These are phyloP conservation scores for Pelodiscus sinensis DNA, from an alignment of 2,113 vertebrate genomes.

Conservation along the genomic window DNA sequence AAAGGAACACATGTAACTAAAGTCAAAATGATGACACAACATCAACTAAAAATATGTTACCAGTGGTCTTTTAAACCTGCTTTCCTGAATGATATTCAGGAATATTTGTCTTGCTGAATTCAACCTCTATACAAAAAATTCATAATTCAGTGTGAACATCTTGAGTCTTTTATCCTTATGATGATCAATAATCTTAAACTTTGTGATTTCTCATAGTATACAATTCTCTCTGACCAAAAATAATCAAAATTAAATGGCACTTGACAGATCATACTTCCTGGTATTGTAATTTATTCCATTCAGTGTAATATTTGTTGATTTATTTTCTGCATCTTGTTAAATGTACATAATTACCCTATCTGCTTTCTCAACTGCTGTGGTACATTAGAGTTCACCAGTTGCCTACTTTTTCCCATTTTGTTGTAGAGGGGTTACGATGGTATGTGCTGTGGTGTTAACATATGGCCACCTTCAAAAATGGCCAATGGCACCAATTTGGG, in stretches of 20 bases:
- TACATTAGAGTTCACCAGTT: neutral
- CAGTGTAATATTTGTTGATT: neutral
- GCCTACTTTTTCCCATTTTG: neutral
- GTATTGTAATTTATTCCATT: neutral
- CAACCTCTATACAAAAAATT: neutral
- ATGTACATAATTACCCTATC: neutral
- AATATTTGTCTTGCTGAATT: neutral
- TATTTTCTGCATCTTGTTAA: neutral
- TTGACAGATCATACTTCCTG: neutral
- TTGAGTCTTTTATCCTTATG: neutral
- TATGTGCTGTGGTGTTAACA: neutral
- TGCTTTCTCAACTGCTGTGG: neutral
- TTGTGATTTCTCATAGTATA: neutral
- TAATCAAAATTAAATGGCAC: too few species aligned
- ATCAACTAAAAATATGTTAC: neutral
- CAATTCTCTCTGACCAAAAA: neutral
- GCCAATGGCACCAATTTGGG: too few species aligned
- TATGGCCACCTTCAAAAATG: neutral
- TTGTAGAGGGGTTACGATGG: accelerated
- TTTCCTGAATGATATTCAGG: neutral
- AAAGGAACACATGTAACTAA: neutral
- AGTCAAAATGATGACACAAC: neutral
- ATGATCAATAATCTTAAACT: neutral
- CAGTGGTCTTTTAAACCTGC: neutral
- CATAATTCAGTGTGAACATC: neutral